These are phyloP conservation scores for Phalacrocorax carbo DNA, from an alignment of 2,113 vertebrate genomes.

Conservation along the genomic window DNA sequence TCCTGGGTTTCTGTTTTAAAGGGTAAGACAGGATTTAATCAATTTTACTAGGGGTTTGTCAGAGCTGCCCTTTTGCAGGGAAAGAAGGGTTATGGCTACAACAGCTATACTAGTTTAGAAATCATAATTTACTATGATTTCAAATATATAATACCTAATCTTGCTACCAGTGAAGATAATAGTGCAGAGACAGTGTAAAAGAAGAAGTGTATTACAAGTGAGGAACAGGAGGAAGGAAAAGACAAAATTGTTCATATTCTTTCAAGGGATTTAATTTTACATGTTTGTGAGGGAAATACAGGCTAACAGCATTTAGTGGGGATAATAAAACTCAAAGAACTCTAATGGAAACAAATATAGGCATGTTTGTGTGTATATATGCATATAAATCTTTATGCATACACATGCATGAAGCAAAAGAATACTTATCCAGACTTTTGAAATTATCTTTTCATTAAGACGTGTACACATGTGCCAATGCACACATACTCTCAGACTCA, in stretches of 20 bases:
- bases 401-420: neutral
- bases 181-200: neutral
- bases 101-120: neutral
- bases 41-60: neutral
- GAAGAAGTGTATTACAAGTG: neutral
- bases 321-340: neutral
- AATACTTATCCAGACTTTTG: neutral
- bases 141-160: neutral
- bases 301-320: neutral
- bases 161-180: neutral
- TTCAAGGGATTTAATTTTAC: neutral
- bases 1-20: neutral
- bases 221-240: neutral
- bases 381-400: neutral
- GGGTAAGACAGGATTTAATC: neutral
- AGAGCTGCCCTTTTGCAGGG: neutral
- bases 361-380: neutral
- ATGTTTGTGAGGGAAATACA: neutral
- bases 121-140: neutral
- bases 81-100: neutral
- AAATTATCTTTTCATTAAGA: neutral
- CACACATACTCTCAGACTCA: neutral
- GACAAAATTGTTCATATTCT: neutral
- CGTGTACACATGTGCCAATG: neutral
- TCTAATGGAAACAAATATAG: neutral